Base-by-base conservation (phyloP, 1,140 invertebrate species). In the Diachasma alloeum region DNA sequence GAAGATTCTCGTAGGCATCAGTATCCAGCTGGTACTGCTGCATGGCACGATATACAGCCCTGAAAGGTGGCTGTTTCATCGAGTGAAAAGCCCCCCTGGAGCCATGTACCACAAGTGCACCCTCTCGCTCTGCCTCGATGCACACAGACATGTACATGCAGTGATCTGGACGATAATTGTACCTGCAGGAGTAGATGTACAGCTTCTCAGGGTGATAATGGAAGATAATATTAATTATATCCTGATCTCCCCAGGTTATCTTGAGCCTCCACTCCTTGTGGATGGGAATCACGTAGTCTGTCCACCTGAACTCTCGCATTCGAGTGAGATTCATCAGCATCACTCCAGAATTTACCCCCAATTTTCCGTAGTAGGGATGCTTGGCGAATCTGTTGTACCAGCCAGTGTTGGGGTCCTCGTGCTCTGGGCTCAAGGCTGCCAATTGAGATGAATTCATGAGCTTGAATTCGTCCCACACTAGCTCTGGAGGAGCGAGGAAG, bases 181-280 rank as follows among this genome's bases (percentile, higher is more conserved):
- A 97, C 70, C 95, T 91, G 86, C 97, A 98, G 0, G 94, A 92
- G 86, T 96, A 94, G 42, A 97, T 90, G 79, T 94, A 94, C 15
- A 98, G 88, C 82, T 95, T 94, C 74, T 95, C 95, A 91, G 96
- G 94, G 91, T 97, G 94, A 88, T 94, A 96, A 88, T 97, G 95
- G 87, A 98, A 98, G 81, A 98, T 95, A 79, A 98, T 97, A 86
- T 99, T 99, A 78, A 99, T 97, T 75, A 99, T 96, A 90, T 98
- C 97, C 89, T 99, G 97, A 90, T 99, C 97, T n/a, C 97, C 97
- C 96, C 96, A 98, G 4, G 96, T 97, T 63, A 98, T 96, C 83
- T 96, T 94, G 9, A 95, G 84, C 81, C 93, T 95, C 88, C 96
- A 98, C 85, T 96, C 93, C 80, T 95, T 93, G 87, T 96, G 95